Percentiles rank a stretch among this genome's conserved stretches.
Conservation (phyloP, 2,797 vertebrate genomes). For the Chrosomus eos region DNA sequence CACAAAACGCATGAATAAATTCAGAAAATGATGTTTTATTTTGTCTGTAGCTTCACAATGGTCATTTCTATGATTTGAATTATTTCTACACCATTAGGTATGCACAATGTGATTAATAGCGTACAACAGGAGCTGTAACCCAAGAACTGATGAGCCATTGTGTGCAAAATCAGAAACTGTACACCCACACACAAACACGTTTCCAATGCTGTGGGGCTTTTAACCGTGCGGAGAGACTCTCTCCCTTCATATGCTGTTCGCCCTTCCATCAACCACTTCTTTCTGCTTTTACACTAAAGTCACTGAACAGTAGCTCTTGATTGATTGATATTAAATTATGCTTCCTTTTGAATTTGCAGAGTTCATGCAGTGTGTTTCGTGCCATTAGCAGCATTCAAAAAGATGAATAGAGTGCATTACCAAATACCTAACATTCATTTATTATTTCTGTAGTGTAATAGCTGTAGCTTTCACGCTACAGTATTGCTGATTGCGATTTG, state of each 20-base stretch:
- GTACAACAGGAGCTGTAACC: slow-evolving; percentile 42
- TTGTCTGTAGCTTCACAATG: slow-evolving; percentile 31
- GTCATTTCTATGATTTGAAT: slow-evolving; percentile 52
- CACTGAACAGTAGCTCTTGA: slow-evolving; percentile 60
- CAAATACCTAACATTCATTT: slow-evolving; percentile 75
- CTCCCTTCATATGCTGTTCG: slow-evolving; percentile 7
- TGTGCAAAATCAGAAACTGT: slow-evolving; percentile 41
- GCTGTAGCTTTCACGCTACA: slow-evolving; percentile 65
- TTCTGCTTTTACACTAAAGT: slow-evolving; percentile 47
- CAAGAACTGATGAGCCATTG: slow-evolving; percentile 57
- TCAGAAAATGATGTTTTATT: slow-evolving; percentile 27
- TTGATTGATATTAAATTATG: slow-evolving; percentile 73
- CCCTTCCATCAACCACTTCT: slow-evolving; percentile 3
- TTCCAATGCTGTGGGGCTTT: slow-evolving; percentile 1
- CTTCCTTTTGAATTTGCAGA: slow-evolving; percentile 69
- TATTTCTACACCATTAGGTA: slow-evolving; percentile 57
- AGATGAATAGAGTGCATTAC: slow-evolving; percentile 81
- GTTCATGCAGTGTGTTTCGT: slow-evolving; percentile 71
- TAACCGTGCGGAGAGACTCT: neutral
- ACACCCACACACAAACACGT: slow-evolving; percentile 1
- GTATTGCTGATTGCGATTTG: slow-evolving; percentile 70
- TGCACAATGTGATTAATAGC: slow-evolving; percentile 59
- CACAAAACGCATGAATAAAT: slow-evolving; percentile 1
- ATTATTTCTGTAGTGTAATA: slow-evolving; percentile 78
- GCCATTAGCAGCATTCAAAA: slow-evolving; percentile 77